Base-by-base conservation (phyloP, 1,140 invertebrate species). In the Lepidurus couesii region DNA sequence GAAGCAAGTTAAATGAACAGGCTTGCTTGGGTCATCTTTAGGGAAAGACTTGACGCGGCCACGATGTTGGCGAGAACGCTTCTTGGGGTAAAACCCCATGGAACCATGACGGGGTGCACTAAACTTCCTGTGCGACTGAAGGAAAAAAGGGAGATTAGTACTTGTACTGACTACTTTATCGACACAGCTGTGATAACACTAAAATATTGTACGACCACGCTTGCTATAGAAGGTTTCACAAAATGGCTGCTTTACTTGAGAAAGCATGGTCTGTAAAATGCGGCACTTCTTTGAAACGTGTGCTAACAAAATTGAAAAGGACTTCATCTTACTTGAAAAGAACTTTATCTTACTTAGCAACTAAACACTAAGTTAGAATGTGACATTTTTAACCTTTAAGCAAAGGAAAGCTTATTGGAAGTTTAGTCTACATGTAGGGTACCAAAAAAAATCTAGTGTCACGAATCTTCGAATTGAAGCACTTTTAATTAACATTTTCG, bases 31-130 rank as follows among this genome's bases (percentile, higher is more conserved):
- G 85, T 99, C 96, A 92, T 99, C 98, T 84, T 97, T 98, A n/a
- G 98, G 98, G 89, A 99, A 99, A 80, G 98, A 94, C 95, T 99
- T 99, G 76, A 97, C 95, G 87, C 98, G 98, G 83, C 98, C 98
- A 89, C 97, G 93, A 90, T 98, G 95, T 85, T 96, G 92, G 80
- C 89, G 90, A 79, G 95, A 93, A 82, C 98, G 90, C 87, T 99
- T 99, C 87, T 99, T 99, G 82, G 98, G 98, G 86, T 98, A 94
- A 90, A 99, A 99, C 82, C 96, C 98, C 95, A 99, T 98, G 77
- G 96, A 98, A 81, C 98, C 98, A 91, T 99, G 98, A 81, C 98
- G 92, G 81, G 98, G 98, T 11, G 97, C 98, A 84, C 96, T 98
- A 87, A 99, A 99, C 86, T 99, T 99, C 84, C 98, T 91, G 89